A percentile compares a stretch with the other conserved stretches of the same genome.
These are phyloP conservation scores for Drosophila quinaria DNA, from an alignment of 2,888 invertebrate genomes.

Conservation along the genomic window DNA sequence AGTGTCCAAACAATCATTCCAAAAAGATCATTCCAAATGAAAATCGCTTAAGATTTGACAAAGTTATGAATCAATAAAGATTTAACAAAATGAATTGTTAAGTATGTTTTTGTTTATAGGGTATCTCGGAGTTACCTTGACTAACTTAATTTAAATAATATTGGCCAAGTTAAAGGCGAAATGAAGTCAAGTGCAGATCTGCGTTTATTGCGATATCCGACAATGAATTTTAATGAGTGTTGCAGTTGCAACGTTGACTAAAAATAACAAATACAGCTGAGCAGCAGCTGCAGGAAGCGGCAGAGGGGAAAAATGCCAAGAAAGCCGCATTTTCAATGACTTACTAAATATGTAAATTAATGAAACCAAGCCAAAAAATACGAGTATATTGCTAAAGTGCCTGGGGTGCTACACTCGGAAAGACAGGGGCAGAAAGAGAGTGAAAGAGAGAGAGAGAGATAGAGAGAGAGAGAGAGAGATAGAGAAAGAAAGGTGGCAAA, in stretches of 20 bases:
- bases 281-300: constrained; percentile 31
- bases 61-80: no score
- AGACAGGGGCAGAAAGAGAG: neutral
- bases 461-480: neutral
- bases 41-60: no score
- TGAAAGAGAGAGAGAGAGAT: neutral
- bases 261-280: constrained; percentile 57
- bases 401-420: constrained; percentile 8
- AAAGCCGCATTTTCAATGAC: constrained; percentile 60
- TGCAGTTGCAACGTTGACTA: constrained; percentile 48
- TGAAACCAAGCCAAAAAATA: constrained; percentile 58
- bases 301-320: constrained; percentile 11
- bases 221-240: constrained; percentile 73
- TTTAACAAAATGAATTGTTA: no score
- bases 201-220: constrained; percentile 42
- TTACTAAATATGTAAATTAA: constrained; percentile 78
- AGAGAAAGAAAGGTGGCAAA: neutral
- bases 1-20: no score
- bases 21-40: no score
- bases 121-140: neutral
- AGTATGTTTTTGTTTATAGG: neutral
- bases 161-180: constrained; percentile 23
- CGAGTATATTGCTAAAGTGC: constrained; percentile 14
- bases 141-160: neutral
- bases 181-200: constrained; percentile 69